Conservation (phyloP, 2,888 invertebrate genomes). For the Patella caerulea region DNA sequence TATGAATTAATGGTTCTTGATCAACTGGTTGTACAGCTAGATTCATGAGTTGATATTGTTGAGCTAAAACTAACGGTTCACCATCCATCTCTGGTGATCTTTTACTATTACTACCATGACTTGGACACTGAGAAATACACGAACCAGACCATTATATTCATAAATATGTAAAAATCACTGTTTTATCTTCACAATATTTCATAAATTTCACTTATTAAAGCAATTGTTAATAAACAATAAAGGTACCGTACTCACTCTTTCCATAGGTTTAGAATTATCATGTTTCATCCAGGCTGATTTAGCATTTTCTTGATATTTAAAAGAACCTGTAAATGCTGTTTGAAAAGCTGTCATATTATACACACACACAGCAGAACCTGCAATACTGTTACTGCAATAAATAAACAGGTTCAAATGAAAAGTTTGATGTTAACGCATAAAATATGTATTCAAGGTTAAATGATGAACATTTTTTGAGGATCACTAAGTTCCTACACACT, state of each 20-base stretch:
- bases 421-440: no score
- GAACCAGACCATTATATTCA: not conserved
- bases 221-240: not conserved
- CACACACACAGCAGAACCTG: conserved; percentile 92
- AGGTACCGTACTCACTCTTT: conserved; percentile 39
- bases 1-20: conserved; percentile 80
- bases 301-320: conserved; percentile 85
- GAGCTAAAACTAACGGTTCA: conserved; percentile 53
- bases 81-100: conserved; percentile 44
- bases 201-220: not conserved
- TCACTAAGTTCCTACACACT: no score
- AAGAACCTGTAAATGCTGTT: conserved; percentile 86
- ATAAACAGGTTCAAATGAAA: conserved; percentile 5
- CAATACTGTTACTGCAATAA: conserved; percentile 80
- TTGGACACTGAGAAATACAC: conserved; percentile 43
- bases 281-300: conserved; percentile 85
- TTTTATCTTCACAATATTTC: not conserved
- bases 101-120: conserved; percentile 47
- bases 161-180: not conserved
- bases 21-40: conserved; percentile 84
- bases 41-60: conserved; percentile 89
- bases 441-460: no score
- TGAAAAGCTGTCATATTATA: conserved; percentile 88
- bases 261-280: conserved; percentile 67
- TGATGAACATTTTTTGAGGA: no score